Evolutionary conservation across 2,888 invertebrate genomes (phyloP), one percentile per base, ranked within the genome.

Genomic region (Melanostoma mellinum): DNA sequence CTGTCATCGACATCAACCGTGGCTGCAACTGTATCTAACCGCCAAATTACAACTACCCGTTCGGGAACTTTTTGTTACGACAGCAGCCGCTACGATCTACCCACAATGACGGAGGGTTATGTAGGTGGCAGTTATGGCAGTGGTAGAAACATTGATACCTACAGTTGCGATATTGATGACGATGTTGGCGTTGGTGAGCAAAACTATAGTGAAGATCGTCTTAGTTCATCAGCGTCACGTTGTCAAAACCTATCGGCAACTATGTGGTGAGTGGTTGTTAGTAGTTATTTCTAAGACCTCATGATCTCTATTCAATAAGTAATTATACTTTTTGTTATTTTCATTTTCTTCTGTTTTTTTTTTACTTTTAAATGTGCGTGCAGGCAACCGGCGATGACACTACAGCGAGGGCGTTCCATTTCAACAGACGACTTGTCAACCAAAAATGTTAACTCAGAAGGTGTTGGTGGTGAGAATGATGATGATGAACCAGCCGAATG

Each of bases 401-500:
- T 90, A 30, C 89, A 90, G 80, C 90, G 91, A 42, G 89, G 90
- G 40, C 90, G 89, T 80, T 91, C 91, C 48, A 89, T 90, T 84
- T 91, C 91, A 44, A 91, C 93, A 60, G 94, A 94, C 86, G 94
- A 94, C 88, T 88, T 91, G 74, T 89, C 90, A 85, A 89, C 89
- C 85, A 90, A 90, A 88, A 89, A 89, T 69, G 61, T 73, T 58
- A 85, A 81, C 74, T 86, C 81, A 68, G 78, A 87, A 75, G 85
- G 67, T 72, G 85, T 78, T 63, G 87, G 86, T 52, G 76, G 30
- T 6, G 69, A 68, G 55, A 76, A 74, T 56, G 85, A 86, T 67
- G 86, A 88, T 56, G 92, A 93, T 60, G 92, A 93, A 88, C 92
- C 93, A 38, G 92, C 92, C 1, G 94, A 93, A 88, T 95, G 95